Evolutionary conservation across 2,113 vertebrate genomes (phyloP).

Genomic region (Sebastes schlegelii): DNA sequence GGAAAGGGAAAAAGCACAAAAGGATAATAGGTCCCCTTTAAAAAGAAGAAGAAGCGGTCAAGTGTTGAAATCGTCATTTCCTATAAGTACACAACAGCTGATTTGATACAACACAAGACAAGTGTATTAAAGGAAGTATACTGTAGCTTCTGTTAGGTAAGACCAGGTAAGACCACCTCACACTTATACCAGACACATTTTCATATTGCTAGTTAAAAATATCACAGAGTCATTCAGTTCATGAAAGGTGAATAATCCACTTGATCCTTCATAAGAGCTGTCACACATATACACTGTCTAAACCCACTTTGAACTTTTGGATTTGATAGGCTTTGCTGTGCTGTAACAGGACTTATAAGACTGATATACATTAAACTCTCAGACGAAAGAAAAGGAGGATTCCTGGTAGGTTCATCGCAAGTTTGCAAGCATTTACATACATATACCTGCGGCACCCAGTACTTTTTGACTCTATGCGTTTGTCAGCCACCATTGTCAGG

Average conservation of each 20-base stretch:
- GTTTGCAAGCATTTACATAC: not conserved
- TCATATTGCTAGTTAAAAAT: slow-evolving; percentile 2
- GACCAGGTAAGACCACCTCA: not conserved
- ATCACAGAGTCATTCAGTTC: slow-evolving; percentile 20
- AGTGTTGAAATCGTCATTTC: not conserved
- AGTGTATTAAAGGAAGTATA: too few species aligned
- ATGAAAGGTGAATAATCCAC: slow-evolving; percentile 53
- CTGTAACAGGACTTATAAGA: slow-evolving; percentile 43
- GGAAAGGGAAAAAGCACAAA: too few species aligned
- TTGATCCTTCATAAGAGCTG: slow-evolving; percentile 52
- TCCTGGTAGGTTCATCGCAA: not conserved
- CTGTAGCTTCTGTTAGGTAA: too few species aligned
- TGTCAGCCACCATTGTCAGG: not conserved
- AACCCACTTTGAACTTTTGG: slow-evolving; percentile 56
- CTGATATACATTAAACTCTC: slow-evolving; percentile 46
- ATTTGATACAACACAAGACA: not conserved
- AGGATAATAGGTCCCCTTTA: too few species aligned
- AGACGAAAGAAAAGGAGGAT: not conserved
- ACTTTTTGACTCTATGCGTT: not conserved
- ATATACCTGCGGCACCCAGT: not conserved
- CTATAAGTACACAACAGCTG: not conserved
- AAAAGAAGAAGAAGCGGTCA: not conserved
- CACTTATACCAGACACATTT: not conserved
- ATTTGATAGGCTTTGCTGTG: slow-evolving; percentile 57
- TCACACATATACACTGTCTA: slow-evolving; percentile 33